phyloP scores from a whole-genome alignment of 2,888 invertebrate genomes.

The Boloria euphrosyne region DNA sequence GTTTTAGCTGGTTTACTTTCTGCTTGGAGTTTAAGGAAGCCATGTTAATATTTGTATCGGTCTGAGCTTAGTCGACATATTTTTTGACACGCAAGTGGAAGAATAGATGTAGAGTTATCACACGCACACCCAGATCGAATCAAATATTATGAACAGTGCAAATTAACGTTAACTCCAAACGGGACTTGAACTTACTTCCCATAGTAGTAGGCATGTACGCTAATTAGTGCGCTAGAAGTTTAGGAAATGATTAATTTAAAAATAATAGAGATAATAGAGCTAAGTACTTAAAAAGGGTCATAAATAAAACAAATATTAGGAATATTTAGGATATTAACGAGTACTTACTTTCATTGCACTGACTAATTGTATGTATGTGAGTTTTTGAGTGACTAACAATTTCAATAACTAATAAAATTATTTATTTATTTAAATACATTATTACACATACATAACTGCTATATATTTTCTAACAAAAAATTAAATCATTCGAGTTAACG shows the following conservation, averaged over 20 bases:
- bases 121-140: too few relatives aligned
- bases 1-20: neutral
- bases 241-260: neutral
- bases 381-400: conserved; percentile 26
- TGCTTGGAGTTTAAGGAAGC: neutral
- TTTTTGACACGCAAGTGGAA: neutral
- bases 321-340: neutral
- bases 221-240: conserved; percentile 19
- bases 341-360: conserved; percentile 15
- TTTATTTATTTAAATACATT: conserved; percentile 1
- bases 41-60: neutral
- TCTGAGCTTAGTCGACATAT: neutral
- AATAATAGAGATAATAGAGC: conserved; percentile 4
- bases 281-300: conserved; percentile 6
- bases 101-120: too few relatives aligned
- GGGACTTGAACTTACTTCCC: neutral
- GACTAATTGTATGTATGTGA: conserved; percentile 17
- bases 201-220: conserved; percentile 15
- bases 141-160: too few relatives aligned
- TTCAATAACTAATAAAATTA: conserved; percentile 18
- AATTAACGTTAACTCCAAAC: too few relatives aligned
- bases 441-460: too few relatives aligned
- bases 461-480: too few relatives aligned
- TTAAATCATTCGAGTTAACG: too few relatives aligned
- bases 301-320: neutral